Evolutionary conservation across 2,888 invertebrate species (phyloP), one percentile per base, ranked within the genome.

Genomic region (Melolontha melolontha): DNA sequence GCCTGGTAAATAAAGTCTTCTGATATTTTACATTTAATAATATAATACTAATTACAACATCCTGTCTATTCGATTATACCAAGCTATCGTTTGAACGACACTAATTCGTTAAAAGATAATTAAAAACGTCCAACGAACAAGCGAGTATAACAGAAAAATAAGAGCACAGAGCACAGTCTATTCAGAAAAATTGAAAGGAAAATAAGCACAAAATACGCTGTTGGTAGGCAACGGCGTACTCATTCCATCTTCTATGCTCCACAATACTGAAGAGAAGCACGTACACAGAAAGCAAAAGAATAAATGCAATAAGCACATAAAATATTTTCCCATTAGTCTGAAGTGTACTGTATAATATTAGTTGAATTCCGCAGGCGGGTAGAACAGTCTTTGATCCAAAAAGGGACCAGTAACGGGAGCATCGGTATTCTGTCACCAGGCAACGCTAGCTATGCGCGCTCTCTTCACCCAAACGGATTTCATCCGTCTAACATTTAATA

Each of bases 261-360:
- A 44, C 12, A 14, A n/a, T 14, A 44, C 44, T 14, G 4, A n/a
- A 11, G 2, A 39, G 16, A 22, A 62, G 17, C 16, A 34, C 14
- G n/a, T 47, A 41, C 34, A 57, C n/a, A 50, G 42, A 50, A 6
- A 40, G 57, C 12, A 39, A 39, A 57, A 47, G 66, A 66, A 57
- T 50, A 72, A 68, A 70, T 62, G 70, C 73, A 71, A 74, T 74
- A 74, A 74, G 74, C 74, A 72, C 73, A 71, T 73, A 71, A 73
- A 74, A 74, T 74, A 74, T 74, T 74, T 72, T 73, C 74, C 70
- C 70, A 66, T 65, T 69, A 69, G 59, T 44, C 16, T 59, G 47
- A 52, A 66, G 69, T 62, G 69, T 54, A 66, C 69, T 62, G 69
- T 67, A 66, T 69, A 57, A 73, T 73, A 72, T 73, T 71, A 72